Base-by-base conservation (phyloP, 2,797 vertebrate genomes). In the Pempheris klunzingeri region DNA sequence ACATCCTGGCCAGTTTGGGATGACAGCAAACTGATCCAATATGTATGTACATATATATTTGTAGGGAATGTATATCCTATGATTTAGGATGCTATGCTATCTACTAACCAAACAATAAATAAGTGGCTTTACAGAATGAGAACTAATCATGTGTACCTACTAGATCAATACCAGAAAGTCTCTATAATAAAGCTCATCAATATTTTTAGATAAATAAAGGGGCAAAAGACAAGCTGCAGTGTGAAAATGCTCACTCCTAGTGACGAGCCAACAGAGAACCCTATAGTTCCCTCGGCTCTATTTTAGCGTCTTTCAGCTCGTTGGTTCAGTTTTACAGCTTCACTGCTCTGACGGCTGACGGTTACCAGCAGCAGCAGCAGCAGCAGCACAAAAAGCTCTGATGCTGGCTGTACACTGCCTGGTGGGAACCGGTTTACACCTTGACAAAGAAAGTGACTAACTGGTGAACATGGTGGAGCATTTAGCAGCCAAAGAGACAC, bases 371-470 rank as follows among this genome's bases (percentile, higher is more conserved):
- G 46, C 18, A 32, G 50, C 24, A 41, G 46, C n/a, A n/a, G 28
- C 60, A 52, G 2, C 22, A 17, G 17, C 22, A n/a, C 14, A 34
- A 36, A 49, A 36, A 36, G 44, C 5, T 36, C 26, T 53, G 26
- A 68, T 13, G n/a, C n/a, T n/a, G n/a, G n/a, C n/a, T n/a, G n/a
- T n/a, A 67, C 20, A 17, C 39, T 36, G 39, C 60, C 54, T 59
- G 46, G 66, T 15, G 32, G 39, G 24, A 63, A 47, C 32, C 30
- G 47, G 34, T 50, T 36, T 26, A 34, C 61, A 54, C 53, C 60
- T 26, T 60, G 68, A 60, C 54, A 46, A 55, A 55, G 50, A 17
- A 57, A 34, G 26, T 20, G 14, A 62, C 65, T 50, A 49, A 43
- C 62, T 36, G 14, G 9, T 57, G 30, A 44, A 36, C 28, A 24